These are phyloP conservation scores for Lithophane socia DNA, from an alignment of 2,888 invertebrate genomes.

Conservation along the genomic window DNA sequence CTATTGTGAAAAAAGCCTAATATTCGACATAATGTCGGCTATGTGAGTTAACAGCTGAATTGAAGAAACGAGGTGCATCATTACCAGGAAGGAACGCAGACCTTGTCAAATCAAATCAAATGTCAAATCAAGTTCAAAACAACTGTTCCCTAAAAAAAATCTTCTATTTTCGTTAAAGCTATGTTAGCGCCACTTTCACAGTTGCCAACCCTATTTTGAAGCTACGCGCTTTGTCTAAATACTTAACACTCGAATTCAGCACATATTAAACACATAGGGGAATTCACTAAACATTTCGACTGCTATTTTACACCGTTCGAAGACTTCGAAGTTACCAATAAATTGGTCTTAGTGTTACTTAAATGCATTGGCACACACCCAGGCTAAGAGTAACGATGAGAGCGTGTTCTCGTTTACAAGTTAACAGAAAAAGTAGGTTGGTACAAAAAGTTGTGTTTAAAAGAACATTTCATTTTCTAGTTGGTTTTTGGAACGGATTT, in stretches of 20 bases:
- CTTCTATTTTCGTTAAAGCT: too few relatives aligned
- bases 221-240: background rate
- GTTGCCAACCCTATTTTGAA: background rate
- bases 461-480: background rate
- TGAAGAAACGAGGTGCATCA: too few relatives aligned
- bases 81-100: too few relatives aligned
- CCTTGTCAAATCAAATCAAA: too few relatives aligned
- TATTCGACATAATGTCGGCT: too few relatives aligned
- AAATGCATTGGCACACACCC: slow-evolving; percentile 47
- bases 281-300: background rate
- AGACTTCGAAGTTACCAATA: slow-evolving; percentile 11
- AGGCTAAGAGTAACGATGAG: slow-evolving; percentile 1
- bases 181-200: too few relatives aligned
- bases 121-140: too few relatives aligned
- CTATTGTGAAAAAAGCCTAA: too few relatives aligned
- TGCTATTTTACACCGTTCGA: slow-evolving; percentile 7
- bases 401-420: background rate
- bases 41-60: too few relatives aligned
- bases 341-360: slow-evolving; percentile 28
- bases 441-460: background rate
- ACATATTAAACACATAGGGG: background rate
- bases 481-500: background rate
- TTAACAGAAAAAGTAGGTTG: background rate
- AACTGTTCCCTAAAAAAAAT: too few relatives aligned
- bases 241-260: background rate